phyloP scores from a whole-genome alignment of 1,140 invertebrate genomes.

The Eupeodes corollae region DNA sequence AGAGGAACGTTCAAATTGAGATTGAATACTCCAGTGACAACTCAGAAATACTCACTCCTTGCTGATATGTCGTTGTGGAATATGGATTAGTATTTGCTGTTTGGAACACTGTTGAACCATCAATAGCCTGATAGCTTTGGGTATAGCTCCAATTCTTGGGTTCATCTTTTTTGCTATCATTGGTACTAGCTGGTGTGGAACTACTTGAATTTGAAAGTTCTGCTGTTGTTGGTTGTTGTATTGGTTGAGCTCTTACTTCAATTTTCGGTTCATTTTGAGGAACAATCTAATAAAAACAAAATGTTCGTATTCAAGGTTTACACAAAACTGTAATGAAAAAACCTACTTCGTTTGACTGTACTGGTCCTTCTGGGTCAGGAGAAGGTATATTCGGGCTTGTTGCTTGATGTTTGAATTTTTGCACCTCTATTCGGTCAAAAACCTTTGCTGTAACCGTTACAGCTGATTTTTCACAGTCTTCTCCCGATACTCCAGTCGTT shows the following conservation, averaged over 20 bases:
- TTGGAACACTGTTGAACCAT: slow-evolving; percentile 33
- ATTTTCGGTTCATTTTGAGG: slow-evolving; percentile 5
- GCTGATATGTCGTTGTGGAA: slow-evolving; percentile 36
- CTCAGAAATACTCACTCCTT: slow-evolving; percentile 23
- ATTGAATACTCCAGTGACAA: too few relatives aligned
- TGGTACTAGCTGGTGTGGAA: slow-evolving; percentile 30
- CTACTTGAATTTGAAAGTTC: slow-evolving; percentile 32
- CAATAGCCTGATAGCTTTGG: slow-evolving; percentile 30
- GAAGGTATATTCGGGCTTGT: slow-evolving; percentile 35
- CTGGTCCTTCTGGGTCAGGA: slow-evolving; percentile 6
- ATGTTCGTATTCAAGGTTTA: neutral
- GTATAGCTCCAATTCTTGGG: slow-evolving; percentile 32
- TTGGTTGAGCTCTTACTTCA: slow-evolving; percentile 3
- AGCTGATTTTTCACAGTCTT: slow-evolving; percentile 30
- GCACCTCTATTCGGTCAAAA: slow-evolving; percentile 34
- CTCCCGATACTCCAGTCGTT: neutral
- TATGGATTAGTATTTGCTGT: slow-evolving; percentile 27
- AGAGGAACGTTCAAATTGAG: too few relatives aligned
- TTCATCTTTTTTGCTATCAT: slow-evolving; percentile 27
- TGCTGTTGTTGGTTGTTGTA: slow-evolving; percentile 12
- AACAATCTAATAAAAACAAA: neutral
- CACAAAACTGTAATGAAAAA: neutral
- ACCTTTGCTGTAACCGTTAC: slow-evolving; percentile 30
- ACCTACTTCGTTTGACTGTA: neutral
- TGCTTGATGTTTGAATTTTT: slow-evolving; percentile 36